These are phyloP conservation scores for Microctonus hyperodae DNA, from an alignment of 2,888 invertebrate genomes.

Conservation along the genomic window DNA sequence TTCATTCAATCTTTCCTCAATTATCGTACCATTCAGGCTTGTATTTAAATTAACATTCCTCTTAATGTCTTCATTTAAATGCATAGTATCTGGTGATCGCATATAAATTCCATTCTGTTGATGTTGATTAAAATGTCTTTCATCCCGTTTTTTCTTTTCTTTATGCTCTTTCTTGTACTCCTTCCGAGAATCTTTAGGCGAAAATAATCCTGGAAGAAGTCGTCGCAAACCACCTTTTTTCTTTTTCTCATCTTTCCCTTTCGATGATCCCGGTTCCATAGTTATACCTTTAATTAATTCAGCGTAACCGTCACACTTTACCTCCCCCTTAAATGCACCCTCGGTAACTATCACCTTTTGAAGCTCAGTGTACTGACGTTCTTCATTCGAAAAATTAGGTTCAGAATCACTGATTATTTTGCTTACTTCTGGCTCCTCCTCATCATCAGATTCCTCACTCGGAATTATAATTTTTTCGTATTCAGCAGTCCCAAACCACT, in stretches of 20 bases:
- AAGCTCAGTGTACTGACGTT: not conserved
- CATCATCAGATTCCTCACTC: constrained; percentile 10
- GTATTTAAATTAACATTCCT: constrained; percentile 56
- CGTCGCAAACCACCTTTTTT: constrained; percentile 55
- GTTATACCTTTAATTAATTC: constrained; percentile 52
- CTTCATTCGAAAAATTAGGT: not conserved
- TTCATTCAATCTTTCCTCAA: constrained; percentile 55
- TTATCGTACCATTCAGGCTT: constrained; percentile 54
- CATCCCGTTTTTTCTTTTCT: constrained; percentile 52
- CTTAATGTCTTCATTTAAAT: constrained; percentile 57
- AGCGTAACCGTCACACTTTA: constrained; percentile 54
- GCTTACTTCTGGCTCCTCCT: not conserved
- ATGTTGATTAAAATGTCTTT: constrained; percentile 53
- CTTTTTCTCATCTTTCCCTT: constrained; percentile 62
- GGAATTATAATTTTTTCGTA: not conserved
- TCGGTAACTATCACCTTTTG: not conserved
- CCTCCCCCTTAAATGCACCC: not conserved
- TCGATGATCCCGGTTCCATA: constrained; percentile 54
- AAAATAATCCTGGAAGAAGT: constrained; percentile 55
- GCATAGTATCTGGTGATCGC: constrained; percentile 57
- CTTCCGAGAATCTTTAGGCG: constrained; percentile 57
- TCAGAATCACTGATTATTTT: not conserved
- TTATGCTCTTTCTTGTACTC: constrained; percentile 53
- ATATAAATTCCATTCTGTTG: constrained; percentile 59
- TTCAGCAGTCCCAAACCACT: not conserved